Percentiles rank a stretch among this genome's conserved stretches.
phyloP scores from a whole-genome alignment of 2,113 vertebrate genomes.

The Bos indicus region DNA sequence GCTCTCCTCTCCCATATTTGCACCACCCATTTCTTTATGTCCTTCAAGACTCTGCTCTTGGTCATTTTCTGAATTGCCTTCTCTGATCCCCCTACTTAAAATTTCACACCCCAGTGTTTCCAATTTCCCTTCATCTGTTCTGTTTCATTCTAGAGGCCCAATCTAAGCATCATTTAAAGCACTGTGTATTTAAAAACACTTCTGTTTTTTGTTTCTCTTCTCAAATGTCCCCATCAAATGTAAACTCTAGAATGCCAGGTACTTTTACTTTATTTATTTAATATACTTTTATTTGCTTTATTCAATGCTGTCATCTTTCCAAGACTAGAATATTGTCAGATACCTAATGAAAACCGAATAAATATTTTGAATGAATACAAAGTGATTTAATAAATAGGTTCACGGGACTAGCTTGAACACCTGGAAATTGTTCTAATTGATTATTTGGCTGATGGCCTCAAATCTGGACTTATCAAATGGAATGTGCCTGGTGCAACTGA shows the following conservation, averaged over 20 bases:
- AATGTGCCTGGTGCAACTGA: not conserved
- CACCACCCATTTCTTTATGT: not conserved
- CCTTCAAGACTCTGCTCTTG: not conserved
- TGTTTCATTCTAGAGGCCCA: not conserved
- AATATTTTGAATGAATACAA: not conserved
- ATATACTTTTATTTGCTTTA: not conserved
- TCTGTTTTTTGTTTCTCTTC: not conserved
- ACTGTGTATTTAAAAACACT: not conserved
- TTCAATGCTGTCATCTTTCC: not conserved
- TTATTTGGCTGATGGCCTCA: not conserved
- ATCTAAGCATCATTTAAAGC: not conserved
- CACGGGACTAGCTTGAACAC: not conserved
- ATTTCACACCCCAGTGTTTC: accelerated
- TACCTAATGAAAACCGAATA: not conserved
- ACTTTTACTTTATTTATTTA: not conserved
- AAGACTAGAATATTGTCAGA: not conserved
- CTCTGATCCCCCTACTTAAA: not conserved
- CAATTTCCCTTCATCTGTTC: not conserved
- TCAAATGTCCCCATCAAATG: not conserved
- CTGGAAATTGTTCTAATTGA: not conserved
- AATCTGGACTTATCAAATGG: not conserved
- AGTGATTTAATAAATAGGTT: not conserved
- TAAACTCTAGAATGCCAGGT: not conserved
- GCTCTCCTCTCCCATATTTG: not conserved
- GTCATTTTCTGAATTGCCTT: not conserved